phyloP scores from a whole-genome alignment of 1,140 invertebrate genomes.

The Listronotus bonariensis region DNA sequence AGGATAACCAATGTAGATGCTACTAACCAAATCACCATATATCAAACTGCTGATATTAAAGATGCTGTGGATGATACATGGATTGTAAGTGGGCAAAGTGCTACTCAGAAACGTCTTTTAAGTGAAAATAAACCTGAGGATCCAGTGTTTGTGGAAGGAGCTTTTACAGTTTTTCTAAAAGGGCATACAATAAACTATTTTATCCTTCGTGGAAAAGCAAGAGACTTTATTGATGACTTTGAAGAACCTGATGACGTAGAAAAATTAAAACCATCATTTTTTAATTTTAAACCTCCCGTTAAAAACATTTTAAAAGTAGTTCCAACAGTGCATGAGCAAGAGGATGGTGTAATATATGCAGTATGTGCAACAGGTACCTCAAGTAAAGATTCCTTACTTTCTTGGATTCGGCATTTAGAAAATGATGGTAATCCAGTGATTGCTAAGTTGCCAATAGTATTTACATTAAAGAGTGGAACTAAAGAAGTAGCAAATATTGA shows the following conservation, averaged over 20 bases:
- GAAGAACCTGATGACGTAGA: slow-evolving; percentile 66
- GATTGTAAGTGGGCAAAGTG: slow-evolving; percentile 90
- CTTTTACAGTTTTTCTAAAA: slow-evolving; percentile 80
- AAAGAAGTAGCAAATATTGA: slow-evolving; percentile 41
- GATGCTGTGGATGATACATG: slow-evolving; percentile 89
- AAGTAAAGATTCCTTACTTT: slow-evolving; percentile 85
- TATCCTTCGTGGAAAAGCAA: slow-evolving; percentile 72
- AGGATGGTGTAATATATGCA: slow-evolving; percentile 87
- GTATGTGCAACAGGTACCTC: slow-evolving; percentile 76
- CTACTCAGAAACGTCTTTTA: slow-evolving; percentile 75
- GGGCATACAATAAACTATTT: slow-evolving; percentile 83
- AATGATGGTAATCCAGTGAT: slow-evolving; percentile 75
- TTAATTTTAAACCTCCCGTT: slow-evolving; percentile 58
- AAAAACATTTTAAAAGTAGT: slow-evolving; percentile 55
- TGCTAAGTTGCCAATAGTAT: slow-evolving; percentile 76
- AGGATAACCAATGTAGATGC: slow-evolving; percentile 88
- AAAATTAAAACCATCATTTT: slow-evolving; percentile 65
- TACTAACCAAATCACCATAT: slow-evolving; percentile 70
- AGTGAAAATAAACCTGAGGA: slow-evolving; percentile 68
- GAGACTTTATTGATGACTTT: slow-evolving; percentile 52
- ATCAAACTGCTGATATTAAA: slow-evolving; percentile 71
- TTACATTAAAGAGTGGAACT: slow-evolving; percentile 61
- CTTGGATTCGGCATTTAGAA: slow-evolving; percentile 90
- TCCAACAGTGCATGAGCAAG: slow-evolving; percentile 86
- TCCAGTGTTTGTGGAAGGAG: slow-evolving; percentile 87